Percentiles rank a stretch among this genome's conserved stretches.
Conservation (phyloP, 2,113 vertebrate genomes). For the Gymnocephalus cernua region DNA sequence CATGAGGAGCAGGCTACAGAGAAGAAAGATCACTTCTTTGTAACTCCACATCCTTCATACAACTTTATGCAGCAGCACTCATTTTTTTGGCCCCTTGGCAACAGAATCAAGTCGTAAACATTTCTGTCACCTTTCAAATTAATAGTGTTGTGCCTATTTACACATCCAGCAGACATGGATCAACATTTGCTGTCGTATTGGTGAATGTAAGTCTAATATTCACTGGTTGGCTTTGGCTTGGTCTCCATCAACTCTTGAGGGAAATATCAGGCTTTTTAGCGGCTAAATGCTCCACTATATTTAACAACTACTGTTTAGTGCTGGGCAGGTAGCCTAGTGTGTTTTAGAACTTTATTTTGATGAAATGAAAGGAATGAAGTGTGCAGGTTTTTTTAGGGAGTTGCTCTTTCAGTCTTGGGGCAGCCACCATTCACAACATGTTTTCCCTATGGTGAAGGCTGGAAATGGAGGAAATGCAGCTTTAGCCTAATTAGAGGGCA, state of each 20-base stretch:
- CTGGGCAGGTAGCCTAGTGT: neutral
- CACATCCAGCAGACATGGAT: too few relatives aligned
- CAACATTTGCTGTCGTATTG: neutral
- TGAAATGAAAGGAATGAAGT: neutral
- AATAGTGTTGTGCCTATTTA: neutral
- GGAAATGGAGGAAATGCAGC: slow-evolving; percentile 35
- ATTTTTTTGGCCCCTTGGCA: neutral
- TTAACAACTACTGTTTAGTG: neutral
- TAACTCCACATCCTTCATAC: neutral
- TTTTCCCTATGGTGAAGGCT: slow-evolving; percentile 2
- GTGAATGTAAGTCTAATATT: neutral
- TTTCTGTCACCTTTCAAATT: neutral
- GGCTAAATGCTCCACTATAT: neutral
- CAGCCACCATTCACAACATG: neutral
- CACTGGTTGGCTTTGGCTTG: too few relatives aligned
- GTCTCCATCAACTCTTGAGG: neutral
- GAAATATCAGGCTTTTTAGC: neutral
- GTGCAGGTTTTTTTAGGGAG: slow-evolving; percentile 6
- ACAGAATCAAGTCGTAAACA: neutral
- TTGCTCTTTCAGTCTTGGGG: neutral
- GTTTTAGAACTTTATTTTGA: neutral
- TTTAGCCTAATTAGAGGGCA: slow-evolving; percentile 46
- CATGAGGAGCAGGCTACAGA: too few relatives aligned
- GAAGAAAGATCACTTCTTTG: too few relatives aligned
- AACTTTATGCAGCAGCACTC: neutral